A percentile compares a stretch with the other conserved stretches of the same genome.
Evolutionary conservation across 2,113 vertebrate species (phyloP).

Genomic region (Synodontis membranacea): DNA sequence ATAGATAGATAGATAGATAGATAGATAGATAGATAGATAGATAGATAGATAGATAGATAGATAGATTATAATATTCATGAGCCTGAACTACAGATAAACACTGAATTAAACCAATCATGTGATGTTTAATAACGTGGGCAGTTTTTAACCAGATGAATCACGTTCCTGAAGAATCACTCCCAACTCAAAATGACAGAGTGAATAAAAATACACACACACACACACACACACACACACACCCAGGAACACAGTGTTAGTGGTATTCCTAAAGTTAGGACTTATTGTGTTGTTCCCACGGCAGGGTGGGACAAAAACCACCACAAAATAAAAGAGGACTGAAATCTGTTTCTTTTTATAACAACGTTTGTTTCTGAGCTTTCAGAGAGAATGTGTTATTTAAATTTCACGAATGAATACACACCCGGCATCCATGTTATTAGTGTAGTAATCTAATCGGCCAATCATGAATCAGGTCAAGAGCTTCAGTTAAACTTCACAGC

Average conservation of each 20-base stretch:
- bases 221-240: not conserved
- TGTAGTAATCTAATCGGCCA: too few species aligned
- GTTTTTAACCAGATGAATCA: not conserved
- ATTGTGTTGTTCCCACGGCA: not conserved
- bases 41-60: not conserved
- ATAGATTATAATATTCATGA: not conserved
- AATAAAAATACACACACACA: not conserved
- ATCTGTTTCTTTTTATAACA: not conserved
- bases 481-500: too few species aligned
- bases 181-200: not conserved
- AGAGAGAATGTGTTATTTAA: not conserved
- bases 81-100: not conserved
- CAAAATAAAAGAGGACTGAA: not conserved
- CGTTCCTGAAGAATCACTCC: not conserved
- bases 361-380: not conserved
- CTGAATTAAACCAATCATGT: not conserved
- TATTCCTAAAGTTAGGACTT: not conserved
- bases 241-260: not conserved
- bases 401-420: not conserved
- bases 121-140: not conserved
- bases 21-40: too few species aligned
- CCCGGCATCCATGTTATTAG: too few species aligned
- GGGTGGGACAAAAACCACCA: slow-evolving; percentile 12
- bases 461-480: too few species aligned
- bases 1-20: not conserved